These are phyloP conservation scores for Chydorus sphaericus DNA, from an alignment of 2,888 invertebrate species.

Conservation along the genomic window DNA sequence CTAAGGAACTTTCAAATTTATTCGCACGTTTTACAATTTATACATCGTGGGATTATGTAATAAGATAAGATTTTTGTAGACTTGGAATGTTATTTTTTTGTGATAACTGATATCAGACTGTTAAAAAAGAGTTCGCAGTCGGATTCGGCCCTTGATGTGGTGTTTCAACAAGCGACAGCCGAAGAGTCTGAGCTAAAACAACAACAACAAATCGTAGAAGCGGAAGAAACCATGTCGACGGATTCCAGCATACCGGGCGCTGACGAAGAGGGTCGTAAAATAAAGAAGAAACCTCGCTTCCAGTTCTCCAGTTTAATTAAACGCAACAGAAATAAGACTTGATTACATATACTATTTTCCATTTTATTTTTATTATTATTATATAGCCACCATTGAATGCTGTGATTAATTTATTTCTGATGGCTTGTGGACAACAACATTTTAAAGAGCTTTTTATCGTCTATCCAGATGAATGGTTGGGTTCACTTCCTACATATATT, in stretches of 20 bases:
- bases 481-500: too few species aligned
- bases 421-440: too few species aligned
- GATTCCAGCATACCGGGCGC: not conserved
- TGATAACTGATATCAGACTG: too few species aligned
- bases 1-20: too few species aligned
- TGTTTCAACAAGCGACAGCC: not conserved
- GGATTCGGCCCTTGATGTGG: slow-evolving; percentile 5
- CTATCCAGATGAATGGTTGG: too few species aligned
- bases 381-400: too few species aligned
- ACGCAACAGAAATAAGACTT: slow-evolving; percentile 2
- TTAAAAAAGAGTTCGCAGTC: slow-evolving; percentile 8
- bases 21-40: too few species aligned
- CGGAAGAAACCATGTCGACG: not conserved
- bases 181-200: not conserved
- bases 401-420: slow-evolving; percentile 4
- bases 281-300: not conserved
- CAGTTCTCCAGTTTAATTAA: slow-evolving; percentile 1
- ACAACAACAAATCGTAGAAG: not conserved
- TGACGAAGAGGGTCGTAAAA: not conserved
- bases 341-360: not conserved
- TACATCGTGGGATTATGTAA: too few species aligned
- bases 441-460: too few species aligned
- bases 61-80: not conserved
- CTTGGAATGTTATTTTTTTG: not conserved
- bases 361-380: not conserved